phyloP scores from a whole-genome alignment of 2,113 vertebrate genomes.

The Neogobius melanostomus region DNA sequence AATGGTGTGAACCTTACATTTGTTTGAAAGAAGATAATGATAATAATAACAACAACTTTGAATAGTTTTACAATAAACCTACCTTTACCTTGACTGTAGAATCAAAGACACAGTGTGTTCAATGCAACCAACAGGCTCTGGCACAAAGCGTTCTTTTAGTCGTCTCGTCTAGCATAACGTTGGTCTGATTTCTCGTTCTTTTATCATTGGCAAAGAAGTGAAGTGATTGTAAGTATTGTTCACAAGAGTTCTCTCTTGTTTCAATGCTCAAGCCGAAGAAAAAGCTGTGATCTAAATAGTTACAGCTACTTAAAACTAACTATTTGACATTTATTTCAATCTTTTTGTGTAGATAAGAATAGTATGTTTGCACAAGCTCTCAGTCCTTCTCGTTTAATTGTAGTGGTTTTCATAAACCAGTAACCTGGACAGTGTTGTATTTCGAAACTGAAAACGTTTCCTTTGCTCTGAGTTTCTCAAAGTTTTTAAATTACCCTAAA shows the following conservation, averaged over 20 bases:
- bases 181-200: no score
- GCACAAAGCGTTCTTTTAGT: not conserved
- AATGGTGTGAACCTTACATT: not conserved
- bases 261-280: not conserved
- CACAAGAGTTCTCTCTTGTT: not conserved
- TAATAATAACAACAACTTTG: not conserved
- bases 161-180: not conserved
- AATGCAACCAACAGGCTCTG: not conserved
- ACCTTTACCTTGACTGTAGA: not conserved
- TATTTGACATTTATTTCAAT: no score
- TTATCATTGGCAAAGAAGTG: not conserved
- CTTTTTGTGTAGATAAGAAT: no score
- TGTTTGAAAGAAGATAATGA: not conserved
- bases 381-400: no score
- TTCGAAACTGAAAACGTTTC: no score
- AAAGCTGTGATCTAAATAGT: no score
- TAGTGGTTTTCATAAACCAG: no score
- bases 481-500: no score
- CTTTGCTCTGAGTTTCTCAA: no score
- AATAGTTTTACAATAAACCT: not conserved
- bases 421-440: no score
- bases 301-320: no score
- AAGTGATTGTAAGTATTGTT: conserved; percentile 1
- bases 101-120: not conserved
- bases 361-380: no score